These are phyloP conservation scores for Druceiella hillmani DNA, from an alignment of 2,888 invertebrate species.

Conservation along the genomic window DNA sequence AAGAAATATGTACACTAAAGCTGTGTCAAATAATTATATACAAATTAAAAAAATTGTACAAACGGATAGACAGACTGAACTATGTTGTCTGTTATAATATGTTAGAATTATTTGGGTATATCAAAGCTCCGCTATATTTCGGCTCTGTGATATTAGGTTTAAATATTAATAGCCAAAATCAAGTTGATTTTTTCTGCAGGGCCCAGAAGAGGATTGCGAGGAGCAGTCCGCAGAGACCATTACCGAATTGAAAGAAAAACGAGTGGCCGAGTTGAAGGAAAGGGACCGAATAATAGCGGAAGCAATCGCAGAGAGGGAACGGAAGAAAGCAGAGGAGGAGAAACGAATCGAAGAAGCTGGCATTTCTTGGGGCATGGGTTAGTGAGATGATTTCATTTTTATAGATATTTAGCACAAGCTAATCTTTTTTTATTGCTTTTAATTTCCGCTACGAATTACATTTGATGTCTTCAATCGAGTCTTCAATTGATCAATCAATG, in stretches of 20 bases:
- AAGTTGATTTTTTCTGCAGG: slow-evolving; percentile 39
- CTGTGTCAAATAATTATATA: too few relatives aligned
- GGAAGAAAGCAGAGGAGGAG: slow-evolving; percentile 41
- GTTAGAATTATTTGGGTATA: too few relatives aligned
- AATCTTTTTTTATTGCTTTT: slow-evolving; percentile 5
- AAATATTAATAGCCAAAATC: neutral
- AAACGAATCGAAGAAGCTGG: slow-evolving; percentile 62
- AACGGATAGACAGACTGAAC: too few relatives aligned
- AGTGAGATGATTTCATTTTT: slow-evolving; percentile 24
- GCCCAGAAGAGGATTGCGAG: slow-evolving; percentile 82
- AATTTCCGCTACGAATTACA: too few relatives aligned
- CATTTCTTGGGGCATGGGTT: slow-evolving; percentile 91
- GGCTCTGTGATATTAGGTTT: too few relatives aligned
- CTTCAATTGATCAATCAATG: too few relatives aligned
- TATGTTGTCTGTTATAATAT: too few relatives aligned
- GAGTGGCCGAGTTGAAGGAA: slow-evolving; percentile 41
- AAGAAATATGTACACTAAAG: too few relatives aligned
- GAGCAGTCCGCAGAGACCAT: slow-evolving; percentile 77
- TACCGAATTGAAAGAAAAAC: slow-evolving; percentile 63
- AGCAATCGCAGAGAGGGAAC: slow-evolving; percentile 44
- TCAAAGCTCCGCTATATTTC: too few relatives aligned
- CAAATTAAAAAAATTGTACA: too few relatives aligned
- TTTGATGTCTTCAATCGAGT: too few relatives aligned
- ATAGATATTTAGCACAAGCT: slow-evolving; percentile 3
- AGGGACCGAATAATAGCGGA: slow-evolving; percentile 42